phyloP scores from a whole-genome alignment of 2,888 invertebrate genomes.

The Liopterus haemorrhoidalis region DNA sequence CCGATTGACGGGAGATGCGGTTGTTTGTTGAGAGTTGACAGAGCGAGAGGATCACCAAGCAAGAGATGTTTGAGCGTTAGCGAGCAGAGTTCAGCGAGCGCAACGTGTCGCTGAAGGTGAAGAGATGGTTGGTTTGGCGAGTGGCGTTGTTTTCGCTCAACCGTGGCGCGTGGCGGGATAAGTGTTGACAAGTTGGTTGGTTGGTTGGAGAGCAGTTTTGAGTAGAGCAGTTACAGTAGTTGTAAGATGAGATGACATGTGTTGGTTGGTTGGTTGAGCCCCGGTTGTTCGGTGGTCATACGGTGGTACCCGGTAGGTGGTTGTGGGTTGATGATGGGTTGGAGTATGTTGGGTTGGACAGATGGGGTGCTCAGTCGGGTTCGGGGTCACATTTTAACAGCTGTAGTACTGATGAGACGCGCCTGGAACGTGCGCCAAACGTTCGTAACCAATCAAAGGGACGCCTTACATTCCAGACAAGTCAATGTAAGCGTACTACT shows the following conservation, averaged over 20 bases:
- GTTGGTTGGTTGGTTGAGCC: slow-evolving; percentile 12
- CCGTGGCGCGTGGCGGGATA: slow-evolving; percentile 18
- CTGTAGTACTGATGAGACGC: slow-evolving; percentile 29
- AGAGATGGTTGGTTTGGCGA: slow-evolving; percentile 13
- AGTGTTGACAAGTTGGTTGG: slow-evolving; percentile 11
- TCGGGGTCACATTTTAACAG: slow-evolving; percentile 33
- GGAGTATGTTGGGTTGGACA: slow-evolving; percentile 35
- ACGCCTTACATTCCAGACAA: slow-evolving; percentile 6
- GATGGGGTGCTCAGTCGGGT: slow-evolving; percentile 41
- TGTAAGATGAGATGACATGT: slow-evolving; percentile 39
- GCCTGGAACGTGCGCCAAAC: slow-evolving; percentile 45
- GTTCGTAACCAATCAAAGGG: neutral
- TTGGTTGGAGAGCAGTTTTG: slow-evolving; percentile 3
- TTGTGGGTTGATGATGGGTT: slow-evolving; percentile 35
- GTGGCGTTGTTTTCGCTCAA: slow-evolving; percentile 21
- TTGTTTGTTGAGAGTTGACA: neutral
- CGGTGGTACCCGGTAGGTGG: too few relatives aligned
- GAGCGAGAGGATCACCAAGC: too few relatives aligned
- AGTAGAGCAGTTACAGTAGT: slow-evolving; percentile 21
- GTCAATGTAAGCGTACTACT: slow-evolving; percentile 13
- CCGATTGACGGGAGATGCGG: neutral
- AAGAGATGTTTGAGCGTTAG: too few relatives aligned
- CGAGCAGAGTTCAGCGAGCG: too few relatives aligned
- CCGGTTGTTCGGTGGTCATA: slow-evolving; percentile 5
- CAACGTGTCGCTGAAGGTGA: slow-evolving; percentile 1